Evolutionary conservation across 2,113 vertebrate species (phyloP).

Genomic region (Murina feae): DNA sequence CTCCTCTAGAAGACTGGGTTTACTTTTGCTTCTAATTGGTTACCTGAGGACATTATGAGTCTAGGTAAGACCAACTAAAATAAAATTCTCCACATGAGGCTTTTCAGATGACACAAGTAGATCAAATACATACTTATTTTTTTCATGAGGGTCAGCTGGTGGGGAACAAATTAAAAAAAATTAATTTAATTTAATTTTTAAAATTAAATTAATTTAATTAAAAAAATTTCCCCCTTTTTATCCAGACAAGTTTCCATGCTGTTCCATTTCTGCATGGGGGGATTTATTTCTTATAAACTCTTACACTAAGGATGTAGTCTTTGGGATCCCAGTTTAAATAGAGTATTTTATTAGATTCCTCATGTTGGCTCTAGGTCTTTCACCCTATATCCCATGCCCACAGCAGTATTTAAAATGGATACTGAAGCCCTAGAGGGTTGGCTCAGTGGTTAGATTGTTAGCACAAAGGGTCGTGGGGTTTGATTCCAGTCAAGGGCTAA

Average conservation of each 20-base stretch:
- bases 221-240: neutral
- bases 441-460: too few species aligned
- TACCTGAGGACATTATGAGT: neutral
- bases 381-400: neutral
- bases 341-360: neutral
- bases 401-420: neutral
- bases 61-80: neutral
- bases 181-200: too few species aligned
- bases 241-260: neutral
- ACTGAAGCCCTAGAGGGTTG: too few species aligned
- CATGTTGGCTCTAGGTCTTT: neutral
- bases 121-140: neutral
- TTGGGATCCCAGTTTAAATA: neutral
- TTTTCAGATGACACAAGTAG: neutral
- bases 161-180: too few species aligned
- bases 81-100: neutral
- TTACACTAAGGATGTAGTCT: neutral
- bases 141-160: neutral
- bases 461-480: too few species aligned
- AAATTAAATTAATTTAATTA: neutral
- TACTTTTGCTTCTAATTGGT: neutral
- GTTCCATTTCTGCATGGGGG: neutral
- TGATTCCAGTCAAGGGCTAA: too few species aligned
- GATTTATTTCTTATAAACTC: neutral
- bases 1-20: neutral